Evolutionary conservation across 1,140 invertebrate genomes (phyloP), one percentile per base, ranked within the genome.

Genomic region (Drosophila neocordata): DNA sequence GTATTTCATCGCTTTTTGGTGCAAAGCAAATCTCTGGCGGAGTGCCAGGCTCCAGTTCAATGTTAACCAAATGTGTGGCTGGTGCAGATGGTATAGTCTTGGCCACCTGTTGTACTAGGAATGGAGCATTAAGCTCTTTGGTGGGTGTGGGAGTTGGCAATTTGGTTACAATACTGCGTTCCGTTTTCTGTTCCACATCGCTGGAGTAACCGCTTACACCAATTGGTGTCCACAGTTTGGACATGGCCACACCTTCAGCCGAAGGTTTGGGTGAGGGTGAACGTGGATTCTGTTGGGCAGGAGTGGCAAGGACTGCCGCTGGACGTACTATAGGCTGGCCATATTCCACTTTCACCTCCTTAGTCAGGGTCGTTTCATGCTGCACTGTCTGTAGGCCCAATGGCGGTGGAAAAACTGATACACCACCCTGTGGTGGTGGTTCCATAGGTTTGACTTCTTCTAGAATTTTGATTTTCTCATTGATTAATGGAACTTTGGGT

Each of bases 21-120:
- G 94, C 93, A 82, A 93, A 95, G 11, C 93, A 94, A 11, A 95
- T 94, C 92, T 95, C 94, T 15, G 95, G 94, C 8, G 94, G 93
- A 1, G 94, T 92, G 11, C 94, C 95, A 0, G 94, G 94, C 83
- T 94, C 92, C 9, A 95, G 77, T 51, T 93, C 84, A 0, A 93
- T 90, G 73, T 93, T 93, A 55, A 88, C 60, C 34, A 89, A 12
- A 5, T 82, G 78, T 1, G 79, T 65, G 1, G 93, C 91, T 15
- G 92, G 91, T 22, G 92, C 90, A 12, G 92, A 92, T 1, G 93
- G 92, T 72, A 93, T 91, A 31, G 65, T 71, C 65, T 92, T 74
- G 18, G 90, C 74, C 13, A 81, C 79, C 56, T 90, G 92, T 55
- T 93, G 93, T 0, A 94, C 93, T 13, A 94, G 71, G 69, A 92